Evolutionary conservation across 2,888 invertebrate genomes (phyloP), one percentile per base, ranked within the genome.

Genomic region (Xanthia icteritia): DNA sequence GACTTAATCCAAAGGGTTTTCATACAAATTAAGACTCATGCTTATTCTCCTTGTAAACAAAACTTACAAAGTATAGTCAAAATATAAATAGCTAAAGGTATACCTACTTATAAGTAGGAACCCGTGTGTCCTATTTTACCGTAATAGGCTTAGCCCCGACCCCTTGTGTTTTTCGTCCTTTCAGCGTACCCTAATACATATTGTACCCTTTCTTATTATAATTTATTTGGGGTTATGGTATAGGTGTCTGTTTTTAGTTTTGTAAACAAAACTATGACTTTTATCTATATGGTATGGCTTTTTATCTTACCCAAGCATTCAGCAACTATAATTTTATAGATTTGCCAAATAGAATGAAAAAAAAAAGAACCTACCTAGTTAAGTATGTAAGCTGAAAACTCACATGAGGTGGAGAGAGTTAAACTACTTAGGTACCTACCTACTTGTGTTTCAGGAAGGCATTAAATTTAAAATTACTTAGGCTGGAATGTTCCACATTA

Each of bases 201-300:
- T 39, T 45, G n/a, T 67, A 75, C 75, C 84, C 81, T 84, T 72
- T 58, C 84, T 77, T 83, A 84, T 81, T 83, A 84, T 84, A 77
- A 84, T 84, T 83, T 73, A 72, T 72, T 82, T 76, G 82, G 64
- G 67, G 48, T 71, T 20, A 58, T 64, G 84, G 63, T 20, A 58
- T 60, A 82, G 63, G 51, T 64, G 48, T 5, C 42, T 58, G 54
- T 75, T 80, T 67, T 58, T 31, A 51, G 36, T 23, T 70, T 73
- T 60, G 58, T 66, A 60, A 51, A 63, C 61, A 79, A 58, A 81
- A 51, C 66, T 58, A 60, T 56, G 15, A 27, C 23, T 17, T n/a
- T n/a, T n/a, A n/a, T n/a, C n/a, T n/a, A n/a, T n/a, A n/a, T n/a
- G 15, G 39, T 51, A 39, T 61, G 20, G 23, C 13, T 58, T 42